phyloP scores from a whole-genome alignment of 2,113 vertebrate genomes.

The Gnathonemus echidnorhynchus region DNA sequence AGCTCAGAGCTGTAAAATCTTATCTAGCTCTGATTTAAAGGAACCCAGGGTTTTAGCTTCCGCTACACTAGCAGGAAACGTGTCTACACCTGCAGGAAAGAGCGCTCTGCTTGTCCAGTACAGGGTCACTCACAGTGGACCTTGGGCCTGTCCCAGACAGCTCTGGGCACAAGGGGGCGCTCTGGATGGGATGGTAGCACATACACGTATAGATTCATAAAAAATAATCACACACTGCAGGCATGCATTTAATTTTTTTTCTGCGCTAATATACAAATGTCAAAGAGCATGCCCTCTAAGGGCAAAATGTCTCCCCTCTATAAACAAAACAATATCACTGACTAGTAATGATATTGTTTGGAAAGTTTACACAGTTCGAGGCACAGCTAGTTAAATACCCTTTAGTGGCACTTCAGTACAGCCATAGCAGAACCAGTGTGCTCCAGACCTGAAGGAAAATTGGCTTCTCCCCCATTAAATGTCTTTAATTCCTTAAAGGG shows the following conservation, averaged over 20 bases:
- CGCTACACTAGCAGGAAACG: background rate
- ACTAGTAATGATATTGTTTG: background rate
- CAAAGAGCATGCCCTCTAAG: background rate
- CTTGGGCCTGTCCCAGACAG: background rate
- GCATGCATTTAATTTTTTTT: background rate
- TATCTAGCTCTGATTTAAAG: too few species aligned
- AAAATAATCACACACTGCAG: background rate
- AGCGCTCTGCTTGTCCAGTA: background rate
- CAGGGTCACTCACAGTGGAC: background rate
- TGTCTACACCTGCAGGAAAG: background rate
- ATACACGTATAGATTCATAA: background rate
- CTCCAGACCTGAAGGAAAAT: background rate
- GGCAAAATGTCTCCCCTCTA: background rate
- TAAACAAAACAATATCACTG: background rate
- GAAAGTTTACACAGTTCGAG: background rate
- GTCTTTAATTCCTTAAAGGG: background rate
- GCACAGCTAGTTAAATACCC: background rate
- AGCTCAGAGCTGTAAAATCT: too few species aligned
- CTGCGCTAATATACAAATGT: background rate
- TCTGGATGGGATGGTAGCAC: background rate
- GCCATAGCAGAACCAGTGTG: background rate
- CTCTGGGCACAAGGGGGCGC: background rate
- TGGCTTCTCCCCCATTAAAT: background rate
- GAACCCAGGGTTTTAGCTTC: too few species aligned
- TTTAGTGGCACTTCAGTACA: background rate